A percentile compares a stretch with the other conserved stretches of the same genome.
phyloP scores from a whole-genome alignment of 2,797 vertebrate species.

The Danio kyathit region DNA sequence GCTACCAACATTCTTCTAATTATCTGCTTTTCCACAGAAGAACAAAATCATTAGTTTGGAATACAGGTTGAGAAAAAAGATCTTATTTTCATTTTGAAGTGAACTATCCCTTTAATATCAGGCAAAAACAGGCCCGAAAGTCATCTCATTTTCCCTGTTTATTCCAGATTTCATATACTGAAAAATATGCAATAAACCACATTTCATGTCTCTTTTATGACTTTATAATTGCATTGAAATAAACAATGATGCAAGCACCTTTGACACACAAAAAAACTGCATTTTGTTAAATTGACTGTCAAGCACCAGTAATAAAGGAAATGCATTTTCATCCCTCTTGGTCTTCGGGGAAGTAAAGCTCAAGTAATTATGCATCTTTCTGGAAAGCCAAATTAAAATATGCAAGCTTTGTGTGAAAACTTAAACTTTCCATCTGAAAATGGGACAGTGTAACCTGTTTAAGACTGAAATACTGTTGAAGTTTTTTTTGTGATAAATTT shows the following conservation, averaged over 20 bases:
- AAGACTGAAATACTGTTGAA: not conserved
- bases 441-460: not conserved
- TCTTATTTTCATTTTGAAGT: not conserved
- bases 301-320: conserved; percentile 45
- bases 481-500: not conserved
- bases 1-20: not conserved
- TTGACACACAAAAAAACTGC: conserved; percentile 38
- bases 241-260: conserved; percentile 59
- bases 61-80: not conserved
- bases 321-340: conserved; percentile 31
- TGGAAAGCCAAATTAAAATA: conserved; percentile 25
- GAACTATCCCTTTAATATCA: conserved; percentile 21
- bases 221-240: conserved; percentile 58
- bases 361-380: conserved; percentile 6
- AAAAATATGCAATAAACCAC: conserved; percentile 57
- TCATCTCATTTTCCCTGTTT: conserved; percentile 59
- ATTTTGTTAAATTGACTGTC: conserved; percentile 50
- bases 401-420: conserved; percentile 9
- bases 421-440: conserved; percentile 1
- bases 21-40: not conserved
- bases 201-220: conserved; percentile 64
- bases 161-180: conserved; percentile 59
- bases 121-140: conserved; percentile 47
- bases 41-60: not conserved
- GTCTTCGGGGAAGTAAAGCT: conserved; percentile 6